Percentiles rank a stretch among this genome's conserved stretches.
phyloP scores from a whole-genome alignment of 1,140 invertebrate genomes.

The Drosophila guanche region DNA sequence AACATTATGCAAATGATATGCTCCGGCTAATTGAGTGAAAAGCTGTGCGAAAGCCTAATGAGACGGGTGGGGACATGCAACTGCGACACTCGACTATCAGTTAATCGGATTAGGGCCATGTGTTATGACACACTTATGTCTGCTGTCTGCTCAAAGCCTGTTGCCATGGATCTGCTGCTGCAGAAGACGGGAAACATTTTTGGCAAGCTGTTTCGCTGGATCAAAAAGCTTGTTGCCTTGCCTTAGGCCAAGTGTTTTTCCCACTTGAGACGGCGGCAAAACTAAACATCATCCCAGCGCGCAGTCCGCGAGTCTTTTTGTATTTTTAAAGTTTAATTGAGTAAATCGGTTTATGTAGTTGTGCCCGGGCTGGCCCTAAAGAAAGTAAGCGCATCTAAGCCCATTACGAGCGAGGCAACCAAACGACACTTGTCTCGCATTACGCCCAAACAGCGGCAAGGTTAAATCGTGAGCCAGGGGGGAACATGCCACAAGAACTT shows the following conservation, averaged over 20 bases:
- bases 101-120: constrained; percentile 37
- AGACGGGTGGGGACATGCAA: constrained; percentile 32
- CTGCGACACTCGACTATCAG: constrained; percentile 44
- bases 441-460: constrained; percentile 71
- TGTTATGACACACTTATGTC: constrained; percentile 32
- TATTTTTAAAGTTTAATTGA: constrained; percentile 74
- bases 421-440: constrained; percentile 70
- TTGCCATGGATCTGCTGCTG: no score
- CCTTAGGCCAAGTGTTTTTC: constrained; percentile 39
- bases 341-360: constrained; percentile 75
- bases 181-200: no score
- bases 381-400: constrained; percentile 81
- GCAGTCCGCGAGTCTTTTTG: constrained; percentile 29
- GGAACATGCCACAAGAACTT: constrained; percentile 57
- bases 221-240: constrained; percentile 30
- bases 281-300: constrained; percentile 16
- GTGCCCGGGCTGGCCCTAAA: constrained; percentile 46
- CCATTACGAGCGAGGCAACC: constrained; percentile 54
- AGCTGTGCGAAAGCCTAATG: constrained; percentile 51
- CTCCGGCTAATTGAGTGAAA: constrained; percentile 73
- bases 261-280: constrained; percentile 36
- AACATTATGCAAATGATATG: constrained; percentile 71
- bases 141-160: constrained; percentile 1
- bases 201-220: constrained; percentile 5
- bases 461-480: constrained; percentile 62